These are phyloP conservation scores for Telenomus remus DNA, from an alignment of 1,140 invertebrate genomes.

Conservation along the genomic window DNA sequence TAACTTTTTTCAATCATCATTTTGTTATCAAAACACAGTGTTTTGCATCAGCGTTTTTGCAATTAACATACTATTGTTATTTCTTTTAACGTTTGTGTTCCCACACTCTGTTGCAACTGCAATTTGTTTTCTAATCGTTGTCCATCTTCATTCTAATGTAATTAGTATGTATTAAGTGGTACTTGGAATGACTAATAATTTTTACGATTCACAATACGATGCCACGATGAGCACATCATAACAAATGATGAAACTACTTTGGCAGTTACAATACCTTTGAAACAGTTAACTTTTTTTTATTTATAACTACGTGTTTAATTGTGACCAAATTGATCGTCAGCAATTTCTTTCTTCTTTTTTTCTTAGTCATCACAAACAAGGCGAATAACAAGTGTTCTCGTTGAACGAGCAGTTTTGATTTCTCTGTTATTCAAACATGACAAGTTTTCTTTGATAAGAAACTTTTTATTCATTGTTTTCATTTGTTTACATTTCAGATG, in stretches of 20 bases:
- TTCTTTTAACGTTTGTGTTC: too few relatives aligned
- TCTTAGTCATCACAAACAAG: too few relatives aligned
- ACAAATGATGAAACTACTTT: slow-evolving; percentile 16
- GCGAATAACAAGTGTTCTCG: too few relatives aligned
- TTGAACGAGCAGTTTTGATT: too few relatives aligned
- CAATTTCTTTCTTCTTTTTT: too few relatives aligned
- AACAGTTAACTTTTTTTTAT: slow-evolving; percentile 17
- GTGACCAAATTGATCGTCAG: neutral
- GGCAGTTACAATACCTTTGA: slow-evolving; percentile 9
- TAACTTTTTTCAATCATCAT: too few relatives aligned
- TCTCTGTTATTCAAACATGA: too few relatives aligned
- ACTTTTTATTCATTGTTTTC: neutral
- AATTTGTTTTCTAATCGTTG: slow-evolving; percentile 5
- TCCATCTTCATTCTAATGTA: slow-evolving; percentile 10
- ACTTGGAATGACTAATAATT: slow-evolving; percentile 38
- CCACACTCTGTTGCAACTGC: too few relatives aligned
- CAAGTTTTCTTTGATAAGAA: neutral
- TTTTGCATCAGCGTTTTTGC: too few relatives aligned
- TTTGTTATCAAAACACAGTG: too few relatives aligned
- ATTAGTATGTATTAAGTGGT: slow-evolving; percentile 27
- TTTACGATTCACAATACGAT: slow-evolving; percentile 18
- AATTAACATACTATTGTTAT: too few relatives aligned
- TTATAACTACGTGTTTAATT: slow-evolving; percentile 23
- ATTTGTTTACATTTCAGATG: slow-evolving; percentile 63
- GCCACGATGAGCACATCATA: slow-evolving; percentile 4